Evolutionary conservation across 2,888 invertebrate genomes (phyloP), one percentile per base, ranked within the genome.

Genomic region (Volucella bombylans): DNA sequence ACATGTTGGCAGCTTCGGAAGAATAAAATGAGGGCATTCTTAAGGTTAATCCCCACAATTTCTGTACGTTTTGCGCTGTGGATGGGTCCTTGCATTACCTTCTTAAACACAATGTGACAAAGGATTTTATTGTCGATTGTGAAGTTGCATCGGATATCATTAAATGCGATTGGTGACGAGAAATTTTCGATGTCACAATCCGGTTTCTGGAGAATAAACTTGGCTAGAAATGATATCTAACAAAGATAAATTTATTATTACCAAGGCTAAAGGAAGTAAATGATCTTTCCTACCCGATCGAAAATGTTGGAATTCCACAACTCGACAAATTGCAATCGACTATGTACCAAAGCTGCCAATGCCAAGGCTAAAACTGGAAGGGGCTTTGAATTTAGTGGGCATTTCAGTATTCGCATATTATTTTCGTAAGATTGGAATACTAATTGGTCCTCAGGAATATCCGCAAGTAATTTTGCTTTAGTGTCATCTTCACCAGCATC

Each of bases 301-400:
- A 86, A 61, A 12, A 86, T 62, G 9, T 77, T 82, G 4, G 43
- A 43, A 15, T 76, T 82, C 88, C 88, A 88, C 23, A 83, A 47
- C 18, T 87, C 87, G 1, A 87, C 83, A 71, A 74, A 82, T 31
- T 86, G 74, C 9, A 88, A 18, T 10, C 76, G 73, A 54, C 86
- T 85, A 23, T 87, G 82, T 18, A 88, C 59, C 41, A 88, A 11
- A 6, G 88, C 76, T 2, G 87, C 87, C 6, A 88, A 39, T 14
- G 86, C 80, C 3, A 87, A 38, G 4, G 73, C 50, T 9, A 81
- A 57, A 8, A 72, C 57, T 1, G 86, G 79, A 23, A 64, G 43
- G 10, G 80, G 71, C n/a, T 59, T 39, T 2, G 14, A 14, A 3
- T 15, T 18, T 0, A 82, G n/a, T 14, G 65, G 10, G 0, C 74